Evolutionary conservation across 1,140 invertebrate species (phyloP), one percentile per base, ranked within the genome.

Genomic region (Chironomus striatipennis): DNA sequence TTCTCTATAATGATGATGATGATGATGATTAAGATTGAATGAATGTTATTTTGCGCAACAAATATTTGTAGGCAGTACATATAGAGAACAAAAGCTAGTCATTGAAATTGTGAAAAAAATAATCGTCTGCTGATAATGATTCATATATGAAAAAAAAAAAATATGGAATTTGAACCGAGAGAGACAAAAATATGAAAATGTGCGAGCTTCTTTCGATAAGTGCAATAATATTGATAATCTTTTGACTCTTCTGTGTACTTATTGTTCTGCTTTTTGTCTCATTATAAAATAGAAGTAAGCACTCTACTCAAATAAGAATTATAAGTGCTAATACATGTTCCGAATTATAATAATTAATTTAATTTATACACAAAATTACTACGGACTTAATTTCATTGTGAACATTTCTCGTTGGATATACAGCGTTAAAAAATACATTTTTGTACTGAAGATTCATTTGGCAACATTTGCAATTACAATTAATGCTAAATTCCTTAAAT

Each of bases 11-110:
- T 57, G n/a, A n/a, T 57, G 43, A 47, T 47, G 43, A 47, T 47
- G 42, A 43, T 43, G 47, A 57, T 57, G 47, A 57, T 57, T 15
- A 57, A 57, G 47, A 57, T 57, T 57, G 47, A 57, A 47, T 47
- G 15, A 47, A 57, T 57, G 47, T 57, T 57, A 12, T 57, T 57
- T 57, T 57, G 47, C 47, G 47, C 47, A 57, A 57, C 47, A 57
- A 57, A n/a, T n/a, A n/a, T 57, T n/a, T 57, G 47, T 57, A 34
- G 24, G 24, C 24, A 34, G 47, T 57, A 57, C 47, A 57, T 57
- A 57, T 34, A 57, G 47, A n/a, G 47, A 57, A 15, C 47, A 57
- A 47, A 57, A 12, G 47, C 12, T 12, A n/a, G 47, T 57, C 47
- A 57, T 57, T 57, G 47, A 57, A 57, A 57, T 47, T 47, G n/a